Base-by-base conservation (phyloP, 2,888 invertebrate species). In the Tachina grossa region DNA sequence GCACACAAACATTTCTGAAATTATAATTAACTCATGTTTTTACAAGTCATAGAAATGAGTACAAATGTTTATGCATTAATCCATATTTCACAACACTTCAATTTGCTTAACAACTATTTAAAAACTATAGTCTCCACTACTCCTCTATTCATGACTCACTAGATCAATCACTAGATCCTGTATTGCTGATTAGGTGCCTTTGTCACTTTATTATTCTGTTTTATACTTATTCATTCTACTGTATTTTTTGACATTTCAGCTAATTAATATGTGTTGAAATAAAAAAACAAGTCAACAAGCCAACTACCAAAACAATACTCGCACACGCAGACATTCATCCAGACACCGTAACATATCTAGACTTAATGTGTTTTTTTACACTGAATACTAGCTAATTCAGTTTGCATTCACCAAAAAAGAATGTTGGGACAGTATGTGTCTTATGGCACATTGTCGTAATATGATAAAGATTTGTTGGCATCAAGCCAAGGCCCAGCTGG, bases 191-290 rank as follows among this genome's bases (percentile, higher is more conserved):
- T 13, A 66, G 39, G 39, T 19, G 49, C n/a, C 39, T 8, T 31
- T 14, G 13, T 14, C 9, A 14, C 45, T 53, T 63, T 19, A 19
- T 68, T 47, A 9, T 39, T 14, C 31, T 31, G 31, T 31, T 5
- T 31, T 31, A 31, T 31, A 31, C 31, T 61, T 65, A 45, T 31
- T 57, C 6, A 39, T 57, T 51, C 41, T 59, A 41, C 41, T 66
- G 16, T 71, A 9, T 22, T 22, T 55, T 77, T 77, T 71, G 59
- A 65, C 65, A 71, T 71, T 45, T 71, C 45, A 72, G 59, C 83
- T 83, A 77, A 83, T 83, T 83, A 77, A 55, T 53, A 55, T 13
- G 11, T 31, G 55, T 31, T 57, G 5, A 31, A 13, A 4, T 4
- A 14, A 11, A 31, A 55, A 19, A 19, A 55, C n/a, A 51, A 59